Base-by-base conservation (phyloP, 2,888 invertebrate species). In the Craniophora ligustri region DNA sequence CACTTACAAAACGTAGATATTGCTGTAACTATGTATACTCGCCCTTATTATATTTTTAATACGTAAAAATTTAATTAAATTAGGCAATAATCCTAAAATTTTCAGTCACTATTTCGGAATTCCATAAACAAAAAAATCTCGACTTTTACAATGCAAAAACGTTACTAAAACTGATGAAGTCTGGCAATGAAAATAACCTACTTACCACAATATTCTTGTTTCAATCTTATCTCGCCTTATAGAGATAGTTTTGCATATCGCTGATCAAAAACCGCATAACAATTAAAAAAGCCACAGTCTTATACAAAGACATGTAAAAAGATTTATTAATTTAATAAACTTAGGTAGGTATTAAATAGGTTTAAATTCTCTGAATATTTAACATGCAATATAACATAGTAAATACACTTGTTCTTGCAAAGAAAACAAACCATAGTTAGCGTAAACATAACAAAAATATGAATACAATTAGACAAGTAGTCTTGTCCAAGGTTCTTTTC, bases 1-100 rank as follows among this genome's bases (percentile, higher is more conserved):
- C 82, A 82, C 78, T 82, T 79, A 75, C 78, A 72, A 76, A 67
- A 80, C 67, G 62, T 61, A 64, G 67, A 75, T 72, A 75, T 68
- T 58, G 51, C 53, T 64, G 57, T 68, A 60, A 63, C 68, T 71
- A 68, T 62, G 59, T 67, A 63, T 64, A 65, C 58, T 62, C 59
- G 35, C 40, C 68, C 54, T 42, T 72, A 72, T 65, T 72, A 64
- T 67, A 60, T 72, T 64, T 61, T 64, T 49, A 59, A 19, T 51
- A 55, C 50, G 42, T 32, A 56, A 45, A 26, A 39, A 41, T 61
- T 36, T 47, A 61, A 61, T 67, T 60, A 48, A 57, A 61, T 66
- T 58, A 49, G 34, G 14, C 16, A 36, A 15, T 47, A 38, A 32
- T 38, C 58, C 40, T 30, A 36, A 51, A 47, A 23, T 3, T 7